Percentiles rank a stretch among this genome's conserved stretches.
Evolutionary conservation across 2,797 vertebrate genomes (phyloP).

Genomic region (Falco novaeseelandiae): DNA sequence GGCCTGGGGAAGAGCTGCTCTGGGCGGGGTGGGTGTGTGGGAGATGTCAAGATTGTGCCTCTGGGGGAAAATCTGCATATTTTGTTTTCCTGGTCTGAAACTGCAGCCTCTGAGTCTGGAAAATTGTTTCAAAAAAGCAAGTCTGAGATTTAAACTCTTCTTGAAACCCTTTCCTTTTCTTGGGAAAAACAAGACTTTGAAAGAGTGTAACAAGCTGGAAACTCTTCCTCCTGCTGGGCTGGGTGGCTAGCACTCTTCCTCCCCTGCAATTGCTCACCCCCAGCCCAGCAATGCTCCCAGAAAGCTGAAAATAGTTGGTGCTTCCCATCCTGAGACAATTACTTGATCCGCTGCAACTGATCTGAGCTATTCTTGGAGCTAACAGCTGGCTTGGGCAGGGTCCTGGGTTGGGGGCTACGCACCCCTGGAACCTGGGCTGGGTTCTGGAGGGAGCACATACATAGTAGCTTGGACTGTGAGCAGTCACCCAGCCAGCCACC

Average conservation of each 20-base stretch:
- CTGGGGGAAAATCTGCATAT: not conserved
- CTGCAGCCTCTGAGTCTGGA: not conserved
- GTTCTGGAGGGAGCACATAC: not conserved
- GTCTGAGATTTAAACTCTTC: not conserved
- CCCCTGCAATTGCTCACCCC: rapidly evolving
- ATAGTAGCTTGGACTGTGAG: rapidly evolving
- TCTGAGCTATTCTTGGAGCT: not conserved
- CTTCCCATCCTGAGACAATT: not conserved
- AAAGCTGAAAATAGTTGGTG: not conserved
- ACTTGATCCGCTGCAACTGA: conserved; percentile 11
- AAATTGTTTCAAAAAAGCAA: not conserved
- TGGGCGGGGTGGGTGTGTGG: not conserved
- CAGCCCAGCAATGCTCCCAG: not conserved
- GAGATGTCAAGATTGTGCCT: not conserved
- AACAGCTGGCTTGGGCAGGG: not conserved
- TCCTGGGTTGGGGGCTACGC: not conserved
- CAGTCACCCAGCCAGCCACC: rapidly evolving
- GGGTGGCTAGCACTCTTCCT: not conserved
- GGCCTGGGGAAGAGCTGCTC: not conserved
- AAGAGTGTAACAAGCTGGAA: not conserved
- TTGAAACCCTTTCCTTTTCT: not conserved
- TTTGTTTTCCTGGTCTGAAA: not conserved
- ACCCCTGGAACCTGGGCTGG: rapidly evolving
- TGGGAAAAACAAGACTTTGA: not conserved
- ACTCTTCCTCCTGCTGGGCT: rapidly evolving